Conservation (phyloP, 2,797 vertebrate species). For the Tiaroga cobitis region DNA sequence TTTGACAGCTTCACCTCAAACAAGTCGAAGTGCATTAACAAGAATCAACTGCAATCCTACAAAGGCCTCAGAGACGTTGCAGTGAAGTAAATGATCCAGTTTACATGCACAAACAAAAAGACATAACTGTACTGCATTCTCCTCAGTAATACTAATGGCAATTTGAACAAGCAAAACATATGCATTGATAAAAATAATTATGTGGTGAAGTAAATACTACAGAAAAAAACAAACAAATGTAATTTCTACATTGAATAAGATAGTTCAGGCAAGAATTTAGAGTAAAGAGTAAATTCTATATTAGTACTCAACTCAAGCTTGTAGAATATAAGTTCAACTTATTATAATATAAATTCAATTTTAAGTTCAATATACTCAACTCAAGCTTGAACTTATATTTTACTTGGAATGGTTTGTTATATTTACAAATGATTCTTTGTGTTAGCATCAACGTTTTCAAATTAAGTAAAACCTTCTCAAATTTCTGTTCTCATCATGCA, state of each 20-base stretch:
- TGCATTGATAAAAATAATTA: neutral
- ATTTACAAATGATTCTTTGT: neutral
- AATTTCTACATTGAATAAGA: neutral
- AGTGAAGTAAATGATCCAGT: neutral
- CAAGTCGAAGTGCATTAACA: conserved; percentile 10
- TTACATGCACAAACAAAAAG: neutral
- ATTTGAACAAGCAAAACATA: neutral
- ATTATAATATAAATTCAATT: too few species aligned
- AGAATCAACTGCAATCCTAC: conserved; percentile 22
- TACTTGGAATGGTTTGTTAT: neutral
- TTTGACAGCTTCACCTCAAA: conserved; percentile 38
- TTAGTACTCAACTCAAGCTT: too few species aligned
- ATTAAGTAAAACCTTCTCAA: neutral
- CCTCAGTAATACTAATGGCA: neutral
- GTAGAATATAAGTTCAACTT: too few species aligned
- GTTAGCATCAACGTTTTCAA: neutral
- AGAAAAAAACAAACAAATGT: neutral
- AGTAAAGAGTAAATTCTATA: too few species aligned
- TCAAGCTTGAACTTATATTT: neutral
- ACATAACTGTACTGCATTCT: neutral
- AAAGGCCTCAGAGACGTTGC: neutral
- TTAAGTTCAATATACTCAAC: too few species aligned
- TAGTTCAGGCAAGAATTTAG: neutral
- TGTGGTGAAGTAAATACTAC: neutral
- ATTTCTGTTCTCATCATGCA: neutral